Conservation (phyloP, 1,140 invertebrate species). For the Leucophenga varia region DNA sequence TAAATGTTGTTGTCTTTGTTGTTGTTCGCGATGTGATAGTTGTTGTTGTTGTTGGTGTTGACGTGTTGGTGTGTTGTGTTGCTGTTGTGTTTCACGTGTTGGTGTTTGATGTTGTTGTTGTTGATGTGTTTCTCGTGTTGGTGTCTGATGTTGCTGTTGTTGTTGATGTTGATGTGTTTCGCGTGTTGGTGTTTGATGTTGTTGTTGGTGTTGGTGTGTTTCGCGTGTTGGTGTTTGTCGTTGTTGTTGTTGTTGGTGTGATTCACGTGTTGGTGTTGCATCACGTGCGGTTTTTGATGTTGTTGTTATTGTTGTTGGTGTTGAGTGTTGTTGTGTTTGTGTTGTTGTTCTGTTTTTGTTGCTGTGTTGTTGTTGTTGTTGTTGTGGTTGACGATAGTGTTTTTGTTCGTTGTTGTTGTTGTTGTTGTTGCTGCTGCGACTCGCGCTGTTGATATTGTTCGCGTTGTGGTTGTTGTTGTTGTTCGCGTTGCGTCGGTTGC, state of each 20-base stretch:
- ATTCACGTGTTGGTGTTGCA: slow-evolving; percentile 7
- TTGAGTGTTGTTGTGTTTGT: slow-evolving; percentile 38
- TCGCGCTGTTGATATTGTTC: slow-evolving; percentile 8
- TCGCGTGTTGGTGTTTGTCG: slow-evolving; percentile 9
- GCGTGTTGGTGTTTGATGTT: slow-evolving; percentile 32
- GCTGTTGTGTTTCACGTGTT: slow-evolving; percentile 4
- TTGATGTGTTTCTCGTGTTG: slow-evolving; percentile 27
- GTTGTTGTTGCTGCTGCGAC: slow-evolving; percentile 18
- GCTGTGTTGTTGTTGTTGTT: not conserved
- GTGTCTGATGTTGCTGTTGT: slow-evolving; percentile 22
- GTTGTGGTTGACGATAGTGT: slow-evolving; percentile 20
- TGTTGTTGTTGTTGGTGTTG: slow-evolving; percentile 10
- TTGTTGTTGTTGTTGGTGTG: slow-evolving; percentile 12
- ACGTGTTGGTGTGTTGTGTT: slow-evolving; percentile 9
- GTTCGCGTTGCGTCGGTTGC: slow-evolving; percentile 36
- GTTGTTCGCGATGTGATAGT: slow-evolving; percentile 20
- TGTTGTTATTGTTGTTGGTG: slow-evolving; percentile 32
- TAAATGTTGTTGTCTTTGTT: slow-evolving; percentile 10
- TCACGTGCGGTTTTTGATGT: slow-evolving; percentile 29
- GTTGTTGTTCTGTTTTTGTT: slow-evolving; percentile 37
- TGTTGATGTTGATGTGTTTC: not conserved
- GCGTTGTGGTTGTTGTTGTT: slow-evolving; percentile 29
- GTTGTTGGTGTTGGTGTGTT: slow-evolving; percentile 1
- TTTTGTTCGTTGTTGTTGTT: slow-evolving; percentile 21
- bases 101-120: slow-evolving; percentile 2